Conservation (phyloP, 2,797 vertebrate species). For the Semotilus atromaculatus region DNA sequence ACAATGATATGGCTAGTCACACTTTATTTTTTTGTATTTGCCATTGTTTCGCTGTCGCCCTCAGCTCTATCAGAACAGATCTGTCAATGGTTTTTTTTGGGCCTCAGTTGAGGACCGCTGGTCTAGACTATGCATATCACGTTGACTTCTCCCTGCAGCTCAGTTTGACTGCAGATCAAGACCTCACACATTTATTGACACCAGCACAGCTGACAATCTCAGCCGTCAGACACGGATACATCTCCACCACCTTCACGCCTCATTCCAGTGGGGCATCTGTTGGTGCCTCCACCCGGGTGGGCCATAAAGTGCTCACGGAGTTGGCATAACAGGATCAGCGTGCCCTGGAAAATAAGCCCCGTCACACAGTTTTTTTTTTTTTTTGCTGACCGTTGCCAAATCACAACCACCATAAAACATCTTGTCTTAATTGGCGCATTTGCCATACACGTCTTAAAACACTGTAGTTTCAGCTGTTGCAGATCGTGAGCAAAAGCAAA, state of each 20-base stretch:
- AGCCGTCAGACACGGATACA: neutral
- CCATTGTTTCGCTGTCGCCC: neutral
- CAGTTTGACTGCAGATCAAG: constrained; percentile 27
- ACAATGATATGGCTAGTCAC: neutral
- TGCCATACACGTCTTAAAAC: constrained; percentile 11
- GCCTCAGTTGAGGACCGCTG: neutral
- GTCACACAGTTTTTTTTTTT: too few relatives aligned
- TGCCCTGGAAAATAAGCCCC: constrained; percentile 30
- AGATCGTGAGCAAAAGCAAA: constrained; percentile 26
- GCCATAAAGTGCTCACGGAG: neutral
- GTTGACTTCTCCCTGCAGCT: neutral
- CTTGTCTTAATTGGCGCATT: constrained; percentile 5
- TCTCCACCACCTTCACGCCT: constrained; percentile 10
- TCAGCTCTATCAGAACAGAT: neutral
- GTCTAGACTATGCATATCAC: neutral
- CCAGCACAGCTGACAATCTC: constrained; percentile 44
- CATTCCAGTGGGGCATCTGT: constrained; percentile 23
- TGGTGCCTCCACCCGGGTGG: constrained; percentile 19
- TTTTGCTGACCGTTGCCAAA: constrained; percentile 26
- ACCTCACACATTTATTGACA: constrained; percentile 47
- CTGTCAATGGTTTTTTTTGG: neutral
- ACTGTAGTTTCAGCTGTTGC: constrained; percentile 57
- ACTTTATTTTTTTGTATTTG: neutral
- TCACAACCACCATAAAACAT: constrained; percentile 23
- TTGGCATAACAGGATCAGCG: neutral